phyloP scores from a whole-genome alignment of 2,113 vertebrate genomes.

The Rhinichthys klamathensis region DNA sequence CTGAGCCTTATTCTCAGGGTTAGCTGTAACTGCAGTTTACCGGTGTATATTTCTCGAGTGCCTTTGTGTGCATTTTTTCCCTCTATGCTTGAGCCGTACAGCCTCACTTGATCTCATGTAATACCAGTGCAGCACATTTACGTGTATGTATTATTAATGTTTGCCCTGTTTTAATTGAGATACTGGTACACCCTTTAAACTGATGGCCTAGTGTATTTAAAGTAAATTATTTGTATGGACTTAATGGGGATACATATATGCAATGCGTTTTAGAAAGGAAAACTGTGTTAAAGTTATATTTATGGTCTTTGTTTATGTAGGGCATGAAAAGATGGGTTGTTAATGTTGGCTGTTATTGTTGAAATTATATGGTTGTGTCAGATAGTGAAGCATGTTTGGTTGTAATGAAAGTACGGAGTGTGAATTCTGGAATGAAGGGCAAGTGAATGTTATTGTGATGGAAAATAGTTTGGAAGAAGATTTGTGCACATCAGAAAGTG shows the following conservation, averaged over 20 bases:
- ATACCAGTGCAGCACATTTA: not conserved
- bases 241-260: not conserved
- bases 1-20: conserved; percentile 48
- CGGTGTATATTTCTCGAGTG: not conserved
- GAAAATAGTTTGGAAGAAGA: not conserved
- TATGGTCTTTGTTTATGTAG: conserved; percentile 15
- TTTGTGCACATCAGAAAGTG: not conserved
- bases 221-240: not conserved
- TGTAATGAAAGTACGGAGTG: not conserved
- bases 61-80: not conserved
- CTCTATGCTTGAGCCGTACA: not conserved
- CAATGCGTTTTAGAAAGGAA: conserved; percentile 1
- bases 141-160: not conserved
- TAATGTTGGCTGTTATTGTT: not conserved
- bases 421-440: not conserved
- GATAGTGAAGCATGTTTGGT: conserved; percentile 8
- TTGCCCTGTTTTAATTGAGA: not conserved
- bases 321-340: not conserved
- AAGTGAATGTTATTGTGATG: not conserved
- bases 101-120: conserved; percentile 1
- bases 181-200: not conserved
- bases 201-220: not conserved
- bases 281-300: not conserved
- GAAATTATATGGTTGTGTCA: not conserved
- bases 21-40: conserved; percentile 33